These are phyloP conservation scores for Frankliniella intonsa DNA, from an alignment of 2,888 invertebrate genomes.

Conservation along the genomic window DNA sequence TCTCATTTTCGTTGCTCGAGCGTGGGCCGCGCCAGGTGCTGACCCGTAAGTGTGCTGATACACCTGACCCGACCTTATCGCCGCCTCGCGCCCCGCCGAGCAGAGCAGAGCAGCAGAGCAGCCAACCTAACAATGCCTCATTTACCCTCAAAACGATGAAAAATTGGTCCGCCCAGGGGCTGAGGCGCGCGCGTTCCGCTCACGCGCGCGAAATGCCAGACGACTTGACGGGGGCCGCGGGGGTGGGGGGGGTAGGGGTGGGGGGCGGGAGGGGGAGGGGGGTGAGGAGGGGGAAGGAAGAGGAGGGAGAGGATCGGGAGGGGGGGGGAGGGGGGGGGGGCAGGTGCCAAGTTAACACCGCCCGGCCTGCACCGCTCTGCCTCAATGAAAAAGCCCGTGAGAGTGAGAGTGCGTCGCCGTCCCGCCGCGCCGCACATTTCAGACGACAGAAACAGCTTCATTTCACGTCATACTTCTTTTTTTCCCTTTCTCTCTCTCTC, in stretches of 20 bases:
- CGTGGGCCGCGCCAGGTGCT: not conserved
- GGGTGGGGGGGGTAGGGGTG: not conserved
- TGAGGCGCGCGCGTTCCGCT: not conserved
- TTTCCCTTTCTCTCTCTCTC: too few relatives aligned
- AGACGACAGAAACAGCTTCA: too few relatives aligned
- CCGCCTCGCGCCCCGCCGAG: not conserved
- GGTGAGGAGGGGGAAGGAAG: not conserved
- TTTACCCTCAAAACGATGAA: constrained; percentile 20
- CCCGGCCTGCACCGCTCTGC: too few relatives aligned
- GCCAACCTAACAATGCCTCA: constrained; percentile 16
- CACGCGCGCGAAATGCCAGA: not conserved
- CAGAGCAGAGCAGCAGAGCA: not conserved
- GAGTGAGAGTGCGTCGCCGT: not conserved
- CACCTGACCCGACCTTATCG: not conserved
- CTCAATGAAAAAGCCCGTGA: not conserved
- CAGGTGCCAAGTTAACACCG: too few relatives aligned
- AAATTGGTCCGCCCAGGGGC: not conserved
- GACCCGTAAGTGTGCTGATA: not conserved
- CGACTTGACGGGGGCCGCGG: not conserved
- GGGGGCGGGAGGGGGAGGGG: not conserved
- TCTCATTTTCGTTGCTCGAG: not conserved
- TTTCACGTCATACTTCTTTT: too few relatives aligned
- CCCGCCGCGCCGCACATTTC: too few relatives aligned
- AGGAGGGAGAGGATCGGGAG: not conserved
- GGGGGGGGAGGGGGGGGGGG: not conserved